Evolutionary conservation across 2,888 invertebrate genomes (phyloP).

Genomic region (Pollenia labialis): DNA sequence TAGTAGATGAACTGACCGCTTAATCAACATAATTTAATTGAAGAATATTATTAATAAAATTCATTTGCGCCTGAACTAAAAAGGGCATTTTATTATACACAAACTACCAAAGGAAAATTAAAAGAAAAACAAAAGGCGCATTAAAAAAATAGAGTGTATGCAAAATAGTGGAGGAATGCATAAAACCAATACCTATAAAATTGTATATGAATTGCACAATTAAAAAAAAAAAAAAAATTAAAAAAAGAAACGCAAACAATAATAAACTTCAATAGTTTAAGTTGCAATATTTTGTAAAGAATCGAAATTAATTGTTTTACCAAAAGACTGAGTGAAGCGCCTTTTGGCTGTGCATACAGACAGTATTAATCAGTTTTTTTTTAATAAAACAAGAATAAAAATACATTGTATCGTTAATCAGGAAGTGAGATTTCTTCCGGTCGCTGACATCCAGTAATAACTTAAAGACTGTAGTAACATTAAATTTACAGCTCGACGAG

Average conservation of each 20-base stretch:
- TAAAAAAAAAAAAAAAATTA: background rate
- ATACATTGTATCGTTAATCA: slow-evolving; percentile 46
- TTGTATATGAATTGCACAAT: slow-evolving; percentile 46
- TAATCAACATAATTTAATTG: slow-evolving; percentile 1
- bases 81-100: slow-evolving; percentile 68
- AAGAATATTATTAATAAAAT: slow-evolving; percentile 43
- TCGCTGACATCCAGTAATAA: slow-evolving; percentile 52
- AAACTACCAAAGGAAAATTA: slow-evolving; percentile 49
- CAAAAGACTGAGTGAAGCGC: slow-evolving; percentile 46
- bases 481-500: background rate
- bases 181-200: slow-evolving; percentile 53
- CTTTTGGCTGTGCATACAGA: slow-evolving; percentile 33
- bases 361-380: slow-evolving; percentile 36
- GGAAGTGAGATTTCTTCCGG: slow-evolving; percentile 66
- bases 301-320: slow-evolving; percentile 18
- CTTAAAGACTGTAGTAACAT: slow-evolving; percentile 28
- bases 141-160: slow-evolving; percentile 56
- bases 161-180: slow-evolving; percentile 68
- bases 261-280: slow-evolving; percentile 19
- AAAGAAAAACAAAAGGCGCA: slow-evolving; percentile 63
- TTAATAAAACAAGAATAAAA: background rate
- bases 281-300: slow-evolving; percentile 12
- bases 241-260: slow-evolving; percentile 6
- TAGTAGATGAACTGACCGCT: slow-evolving; percentile 26
- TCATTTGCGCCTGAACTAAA: slow-evolving; percentile 69